Base-by-base conservation (phyloP, 2,113 vertebrate genomes). In the Anguilla rostrata region DNA sequence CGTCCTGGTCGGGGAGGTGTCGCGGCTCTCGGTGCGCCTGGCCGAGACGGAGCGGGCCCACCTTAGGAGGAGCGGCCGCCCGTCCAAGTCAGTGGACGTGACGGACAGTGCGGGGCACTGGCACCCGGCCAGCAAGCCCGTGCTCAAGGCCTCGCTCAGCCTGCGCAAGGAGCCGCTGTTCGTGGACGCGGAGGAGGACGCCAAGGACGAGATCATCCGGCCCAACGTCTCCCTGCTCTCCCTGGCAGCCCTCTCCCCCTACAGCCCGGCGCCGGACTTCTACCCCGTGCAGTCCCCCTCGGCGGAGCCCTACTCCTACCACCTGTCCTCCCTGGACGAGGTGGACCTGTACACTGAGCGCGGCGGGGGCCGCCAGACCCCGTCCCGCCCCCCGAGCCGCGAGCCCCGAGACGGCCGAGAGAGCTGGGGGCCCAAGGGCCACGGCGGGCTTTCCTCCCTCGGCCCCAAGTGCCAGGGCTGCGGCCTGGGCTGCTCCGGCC, bases 311-410 rank as follows among this genome's bases (percentile, higher is more conserved):
- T 96, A 96, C 89, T 93, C 97, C 71, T 94, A 97, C 92, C 95
- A 97, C n/a, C 94, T 97, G 90, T 96, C 97, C 9, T 93, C 97
- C 81, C 95, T 98, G 93, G 98, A 99, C 49, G 98, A 99, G 75
- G 95, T 99, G 75, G 98, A 99, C 93, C 94, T 99, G 43, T 99
- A 99, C 90, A 98, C 98, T 0, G 98, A 99, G 85, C 93, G 96
- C 0, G 98, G 98, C 0, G 92, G 94, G 78, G 94, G 94, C 34
- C 91, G 94, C 75, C 95, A 95, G 89, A 94, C 92, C 16, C 92
- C 94, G 0, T 95, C 94, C 56, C 91, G 95, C 49, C 94, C 94
- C 0, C 92, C 92, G 9, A 95, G 94, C 80, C 90, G 95, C 79
- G 95, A 95, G 86, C 94, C 92, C 85, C 96, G 90, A 91, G 97